Percentiles rank a stretch among this genome's conserved stretches.
phyloP scores from a whole-genome alignment of 2,888 invertebrate species.

The Tetrapedia diversipes region DNA sequence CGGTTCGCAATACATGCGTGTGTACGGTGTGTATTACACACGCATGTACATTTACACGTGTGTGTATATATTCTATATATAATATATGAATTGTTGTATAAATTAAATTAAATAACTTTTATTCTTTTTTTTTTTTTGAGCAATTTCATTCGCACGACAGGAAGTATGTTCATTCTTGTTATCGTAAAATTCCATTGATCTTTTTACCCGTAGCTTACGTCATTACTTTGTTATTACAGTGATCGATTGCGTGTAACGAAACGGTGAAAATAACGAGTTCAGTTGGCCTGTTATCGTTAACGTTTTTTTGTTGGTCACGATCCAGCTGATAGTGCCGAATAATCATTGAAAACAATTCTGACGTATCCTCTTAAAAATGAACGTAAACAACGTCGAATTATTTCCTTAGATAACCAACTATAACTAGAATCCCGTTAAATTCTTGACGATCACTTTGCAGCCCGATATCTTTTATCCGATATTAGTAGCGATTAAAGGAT shows the following conservation, averaged over 20 bases:
- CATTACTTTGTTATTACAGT: neutral
- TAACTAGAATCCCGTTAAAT: neutral
- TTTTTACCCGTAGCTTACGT: neutral
- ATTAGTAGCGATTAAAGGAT: neutral
- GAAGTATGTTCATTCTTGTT: neutral
- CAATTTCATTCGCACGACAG: conserved; percentile 14
- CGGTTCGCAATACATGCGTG: conserved; percentile 17
- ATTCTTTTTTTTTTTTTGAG: neutral
- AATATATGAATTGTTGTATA: conserved; percentile 56
- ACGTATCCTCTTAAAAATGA: neutral
- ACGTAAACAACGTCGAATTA: conserved; percentile 4
- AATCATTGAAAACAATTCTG: neutral
- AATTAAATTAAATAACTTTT: conserved; percentile 65
- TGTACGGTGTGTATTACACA: conserved; percentile 20
- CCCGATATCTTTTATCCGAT: neutral
- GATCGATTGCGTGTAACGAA: conserved; percentile 1
- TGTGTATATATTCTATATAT: conserved; percentile 33
- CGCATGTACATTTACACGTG: neutral
- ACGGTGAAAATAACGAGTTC: conserved; percentile 14
- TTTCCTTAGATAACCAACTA: neutral
- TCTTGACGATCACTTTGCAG: neutral
- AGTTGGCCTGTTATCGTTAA: conserved; percentile 5
- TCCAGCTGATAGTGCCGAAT: neutral
- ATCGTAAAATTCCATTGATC: neutral
- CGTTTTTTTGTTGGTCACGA: conserved; percentile 15